phyloP scores from a whole-genome alignment of 2,797 vertebrate genomes.

The Dromococcyx pavoninus region DNA sequence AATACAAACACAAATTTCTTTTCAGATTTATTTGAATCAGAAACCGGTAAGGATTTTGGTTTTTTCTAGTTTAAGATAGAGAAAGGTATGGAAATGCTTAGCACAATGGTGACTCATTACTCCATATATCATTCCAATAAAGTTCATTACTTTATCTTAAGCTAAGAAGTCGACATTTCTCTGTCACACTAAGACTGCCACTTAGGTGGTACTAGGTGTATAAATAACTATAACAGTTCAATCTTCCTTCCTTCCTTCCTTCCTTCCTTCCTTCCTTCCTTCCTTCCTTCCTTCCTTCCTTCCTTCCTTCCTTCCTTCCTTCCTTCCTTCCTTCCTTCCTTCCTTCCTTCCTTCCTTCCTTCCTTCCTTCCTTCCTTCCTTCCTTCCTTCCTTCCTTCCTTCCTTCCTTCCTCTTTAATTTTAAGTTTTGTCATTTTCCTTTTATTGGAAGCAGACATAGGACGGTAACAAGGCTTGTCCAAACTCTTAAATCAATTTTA shows the following conservation, averaged over 20 bases:
- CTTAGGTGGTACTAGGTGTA: not conserved
- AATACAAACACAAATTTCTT: not conserved
- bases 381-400: rapidly evolving
- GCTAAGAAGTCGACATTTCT: not conserved
- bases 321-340: not conserved
- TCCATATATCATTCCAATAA: not conserved
- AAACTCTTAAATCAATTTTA: not conserved
- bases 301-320: not conserved
- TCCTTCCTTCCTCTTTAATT: not conserved
- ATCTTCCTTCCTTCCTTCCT: not conserved
- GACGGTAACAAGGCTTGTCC: not conserved
- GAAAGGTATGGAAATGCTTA: not conserved
- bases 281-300: not conserved
- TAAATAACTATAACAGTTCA: not conserved
- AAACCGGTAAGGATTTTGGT: not conserved
- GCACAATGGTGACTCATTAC: not conserved
- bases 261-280: too few relatives aligned
- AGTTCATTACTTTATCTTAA: not conserved
- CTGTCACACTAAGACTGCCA: not conserved
- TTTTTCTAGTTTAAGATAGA: not conserved
- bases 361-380: not conserved
- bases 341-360: not conserved
- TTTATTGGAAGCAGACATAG: not conserved
- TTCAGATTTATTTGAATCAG: not conserved
- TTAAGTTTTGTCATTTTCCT: not conserved